A percentile compares a stretch with the other conserved stretches of the same genome.
Evolutionary conservation across 2,797 vertebrate species (phyloP).

Genomic region (Myotis planiceps): DNA sequence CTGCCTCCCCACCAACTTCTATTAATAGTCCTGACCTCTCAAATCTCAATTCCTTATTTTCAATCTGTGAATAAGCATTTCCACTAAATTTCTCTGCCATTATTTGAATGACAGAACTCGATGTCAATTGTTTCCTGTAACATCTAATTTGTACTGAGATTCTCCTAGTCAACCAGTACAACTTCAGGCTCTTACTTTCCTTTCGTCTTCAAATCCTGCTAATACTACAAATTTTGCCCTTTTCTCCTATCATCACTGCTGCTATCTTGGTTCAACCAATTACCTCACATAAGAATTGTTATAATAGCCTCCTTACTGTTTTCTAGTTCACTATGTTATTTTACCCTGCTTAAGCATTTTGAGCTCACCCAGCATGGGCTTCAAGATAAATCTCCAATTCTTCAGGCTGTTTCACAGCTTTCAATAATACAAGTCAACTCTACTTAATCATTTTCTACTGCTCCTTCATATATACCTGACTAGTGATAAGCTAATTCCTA

Average conservation of each 20-base stretch:
- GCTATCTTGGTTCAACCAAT: not conserved
- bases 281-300: not conserved
- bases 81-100: not conserved
- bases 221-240: not conserved
- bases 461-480: not conserved
- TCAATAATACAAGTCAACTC: not conserved
- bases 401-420: constrained; percentile 4
- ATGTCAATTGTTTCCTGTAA: constrained; percentile 12
- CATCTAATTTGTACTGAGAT: not conserved
- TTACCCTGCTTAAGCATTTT: not conserved
- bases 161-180: not conserved
- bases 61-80: not conserved
- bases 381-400: not conserved
- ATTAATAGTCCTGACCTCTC: not conserved
- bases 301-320: not conserved
- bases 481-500: not conserved
- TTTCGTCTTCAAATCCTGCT: not conserved
- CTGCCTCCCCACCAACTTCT: not conserved
- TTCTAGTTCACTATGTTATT: not conserved
- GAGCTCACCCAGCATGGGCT: not conserved
- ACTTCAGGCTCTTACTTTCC: not conserved
- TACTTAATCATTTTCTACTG: not conserved
- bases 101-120: not conserved
- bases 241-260: not conserved
- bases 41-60: not conserved